Evolutionary conservation across 2,888 invertebrate genomes (phyloP).

Genomic region (Meandrusa payeni): DNA sequence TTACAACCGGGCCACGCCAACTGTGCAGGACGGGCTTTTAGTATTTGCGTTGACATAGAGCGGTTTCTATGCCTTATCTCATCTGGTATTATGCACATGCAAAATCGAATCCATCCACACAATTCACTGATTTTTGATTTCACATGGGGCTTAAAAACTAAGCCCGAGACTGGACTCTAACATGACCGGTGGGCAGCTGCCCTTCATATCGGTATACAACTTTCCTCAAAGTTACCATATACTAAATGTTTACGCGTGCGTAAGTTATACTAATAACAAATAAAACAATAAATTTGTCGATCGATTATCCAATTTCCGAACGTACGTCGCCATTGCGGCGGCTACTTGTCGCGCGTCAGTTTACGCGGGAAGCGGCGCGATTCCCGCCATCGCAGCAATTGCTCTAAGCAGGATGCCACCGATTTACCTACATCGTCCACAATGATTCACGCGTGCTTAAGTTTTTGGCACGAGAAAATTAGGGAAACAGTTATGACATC

Average conservation of each 20-base stretch:
- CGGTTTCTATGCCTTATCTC: too few relatives aligned
- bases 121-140: too few relatives aligned
- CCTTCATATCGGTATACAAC: too few relatives aligned
- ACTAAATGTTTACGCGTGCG: not conserved
- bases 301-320: slow-evolving; percentile 28
- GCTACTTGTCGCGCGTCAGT: slow-evolving; percentile 37
- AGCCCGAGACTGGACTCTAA: too few relatives aligned
- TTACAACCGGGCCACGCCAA: too few relatives aligned
- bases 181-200: too few relatives aligned
- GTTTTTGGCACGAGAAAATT: slow-evolving; percentile 50
- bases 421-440: slow-evolving; percentile 45
- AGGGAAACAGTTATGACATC: slow-evolving; percentile 31
- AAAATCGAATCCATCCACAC: too few relatives aligned
- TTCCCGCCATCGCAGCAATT: slow-evolving; percentile 52
- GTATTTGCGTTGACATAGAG: too few relatives aligned
- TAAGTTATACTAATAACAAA: not conserved
- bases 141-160: too few relatives aligned
- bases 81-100: too few relatives aligned
- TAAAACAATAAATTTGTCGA: slow-evolving; percentile 21
- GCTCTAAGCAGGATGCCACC: slow-evolving; percentile 64
- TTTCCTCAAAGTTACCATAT: too few relatives aligned
- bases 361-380: slow-evolving; percentile 56
- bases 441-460: slow-evolving; percentile 44
- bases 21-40: too few relatives aligned
- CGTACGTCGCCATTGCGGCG: slow-evolving; percentile 15